Conservation (phyloP, 2,888 invertebrate species). For the Elaeidobius kamerunicus region DNA sequence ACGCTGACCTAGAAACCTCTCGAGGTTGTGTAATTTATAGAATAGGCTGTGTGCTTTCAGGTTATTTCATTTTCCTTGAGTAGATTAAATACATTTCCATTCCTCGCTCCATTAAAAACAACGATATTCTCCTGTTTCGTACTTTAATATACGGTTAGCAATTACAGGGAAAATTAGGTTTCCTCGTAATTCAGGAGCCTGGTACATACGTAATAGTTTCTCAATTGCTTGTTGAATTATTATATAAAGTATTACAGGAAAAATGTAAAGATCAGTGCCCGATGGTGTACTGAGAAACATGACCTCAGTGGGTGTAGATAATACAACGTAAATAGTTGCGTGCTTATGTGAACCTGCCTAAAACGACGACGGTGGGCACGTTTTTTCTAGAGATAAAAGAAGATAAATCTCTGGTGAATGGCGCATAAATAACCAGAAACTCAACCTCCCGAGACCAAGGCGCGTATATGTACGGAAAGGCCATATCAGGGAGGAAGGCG, state of each 20-base stretch:
- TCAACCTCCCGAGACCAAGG: slow-evolving; percentile 44
- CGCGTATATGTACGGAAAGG: slow-evolving; percentile 32
- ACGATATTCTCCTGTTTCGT: slow-evolving; percentile 1
- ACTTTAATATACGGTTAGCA: slow-evolving; percentile 8
- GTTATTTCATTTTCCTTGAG: slow-evolving; percentile 9
- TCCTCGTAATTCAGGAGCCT: slow-evolving; percentile 17
- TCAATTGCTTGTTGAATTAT: slow-evolving; percentile 9
- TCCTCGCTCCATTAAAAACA: slow-evolving; percentile 12
- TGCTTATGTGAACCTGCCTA: slow-evolving; percentile 14
- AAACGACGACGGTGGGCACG: slow-evolving; percentile 28
- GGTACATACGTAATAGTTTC: slow-evolving; percentile 9
- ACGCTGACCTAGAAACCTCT: background rate
- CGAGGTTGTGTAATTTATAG: background rate
- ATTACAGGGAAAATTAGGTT: slow-evolving; percentile 12
- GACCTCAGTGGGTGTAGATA: slow-evolving; percentile 17
- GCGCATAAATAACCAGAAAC: slow-evolving; percentile 49
- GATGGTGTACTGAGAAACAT: too few relatives aligned
- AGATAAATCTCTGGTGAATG: slow-evolving; percentile 29
- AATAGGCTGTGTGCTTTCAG: background rate
- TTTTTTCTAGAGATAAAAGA: slow-evolving; percentile 24
- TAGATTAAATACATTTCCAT: slow-evolving; percentile 7
- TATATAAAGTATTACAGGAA: slow-evolving; percentile 2
- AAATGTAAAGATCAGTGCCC: too few relatives aligned
- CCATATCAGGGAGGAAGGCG: slow-evolving; percentile 39
- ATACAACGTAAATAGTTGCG: slow-evolving; percentile 9